These are phyloP conservation scores for Hoplias malabaricus DNA, from an alignment of 2,113 vertebrate genomes.

Conservation along the genomic window DNA sequence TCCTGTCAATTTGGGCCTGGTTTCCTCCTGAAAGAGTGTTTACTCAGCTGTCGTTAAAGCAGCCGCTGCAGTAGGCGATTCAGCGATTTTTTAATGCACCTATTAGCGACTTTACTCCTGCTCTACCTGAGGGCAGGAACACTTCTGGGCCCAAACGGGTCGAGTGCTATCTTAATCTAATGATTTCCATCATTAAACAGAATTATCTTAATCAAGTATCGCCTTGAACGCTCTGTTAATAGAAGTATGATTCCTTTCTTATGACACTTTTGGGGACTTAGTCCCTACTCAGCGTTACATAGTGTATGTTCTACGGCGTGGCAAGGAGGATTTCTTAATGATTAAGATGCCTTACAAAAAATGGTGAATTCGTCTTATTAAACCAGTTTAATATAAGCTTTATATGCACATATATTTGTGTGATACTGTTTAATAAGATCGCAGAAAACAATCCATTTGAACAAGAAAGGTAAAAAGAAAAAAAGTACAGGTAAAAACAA, in stretches of 20 bases:
- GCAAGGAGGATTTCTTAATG: neutral
- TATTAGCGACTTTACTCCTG: neutral
- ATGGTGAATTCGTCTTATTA: no score
- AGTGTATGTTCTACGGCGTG: neutral
- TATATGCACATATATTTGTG: no score
- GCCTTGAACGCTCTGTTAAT: neutral
- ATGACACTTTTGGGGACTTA: neutral
- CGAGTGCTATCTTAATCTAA: neutral
- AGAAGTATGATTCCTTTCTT: neutral
- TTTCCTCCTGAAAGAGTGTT: conserved; percentile 4
- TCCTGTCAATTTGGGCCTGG: conserved; percentile 23
- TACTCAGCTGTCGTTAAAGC: conserved; percentile 29
- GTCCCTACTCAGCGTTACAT: neutral
- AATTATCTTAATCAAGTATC: neutral
- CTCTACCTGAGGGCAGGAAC: neutral
- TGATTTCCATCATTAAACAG: neutral
- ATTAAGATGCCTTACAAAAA: no score
- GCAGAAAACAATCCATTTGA: no score
- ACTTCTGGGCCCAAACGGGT: neutral
- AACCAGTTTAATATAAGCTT: no score
- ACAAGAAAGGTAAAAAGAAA: no score
- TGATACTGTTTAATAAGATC: no score
- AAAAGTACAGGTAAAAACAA: no score
- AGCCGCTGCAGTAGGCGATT: conserved; percentile 8
- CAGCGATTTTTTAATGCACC: neutral